Conservation (phyloP, 2,888 invertebrate species). For the Allygus modestus region DNA sequence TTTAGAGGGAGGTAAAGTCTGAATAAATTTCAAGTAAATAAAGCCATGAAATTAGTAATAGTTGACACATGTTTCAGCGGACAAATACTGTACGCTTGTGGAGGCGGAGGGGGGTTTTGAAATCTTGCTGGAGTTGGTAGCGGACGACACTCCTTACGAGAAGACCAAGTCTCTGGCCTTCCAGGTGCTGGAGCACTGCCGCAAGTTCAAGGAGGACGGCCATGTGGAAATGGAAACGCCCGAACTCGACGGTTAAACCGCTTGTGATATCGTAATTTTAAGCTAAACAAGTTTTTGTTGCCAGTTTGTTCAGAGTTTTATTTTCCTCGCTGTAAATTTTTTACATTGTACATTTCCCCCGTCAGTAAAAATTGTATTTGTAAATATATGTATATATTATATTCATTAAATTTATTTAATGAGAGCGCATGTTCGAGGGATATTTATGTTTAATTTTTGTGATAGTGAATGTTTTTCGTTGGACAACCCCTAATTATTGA, state of each 20-base stretch:
- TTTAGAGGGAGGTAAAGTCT: too few relatives aligned
- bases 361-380: background rate
- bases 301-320: conserved; percentile 25
- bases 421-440: background rate
- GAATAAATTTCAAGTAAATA: too few relatives aligned
- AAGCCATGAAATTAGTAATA: too few relatives aligned
- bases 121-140: conserved; percentile 82
- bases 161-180: conserved; percentile 84
- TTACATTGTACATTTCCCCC: conserved; percentile 23
- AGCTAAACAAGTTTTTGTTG: conserved; percentile 36
- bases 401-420: background rate
- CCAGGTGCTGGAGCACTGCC: conserved; percentile 83
- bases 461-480: background rate
- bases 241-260: conserved; percentile 63
- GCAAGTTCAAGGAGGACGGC: conserved; percentile 55
- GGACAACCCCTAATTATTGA: background rate
- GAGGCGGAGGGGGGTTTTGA: conserved; percentile 90
- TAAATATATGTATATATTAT: conserved; percentile 32
- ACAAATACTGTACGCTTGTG: conserved; percentile 94
- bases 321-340: conserved; percentile 2
- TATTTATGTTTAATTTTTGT: background rate
- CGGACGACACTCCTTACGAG: conserved; percentile 80
- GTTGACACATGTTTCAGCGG: conserved; percentile 79
- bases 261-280: conserved; percentile 41
- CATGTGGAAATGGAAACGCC: conserved; percentile 42